Conservation (phyloP, 23 tunicate genomes). For the Pegea sp. region DNA sequence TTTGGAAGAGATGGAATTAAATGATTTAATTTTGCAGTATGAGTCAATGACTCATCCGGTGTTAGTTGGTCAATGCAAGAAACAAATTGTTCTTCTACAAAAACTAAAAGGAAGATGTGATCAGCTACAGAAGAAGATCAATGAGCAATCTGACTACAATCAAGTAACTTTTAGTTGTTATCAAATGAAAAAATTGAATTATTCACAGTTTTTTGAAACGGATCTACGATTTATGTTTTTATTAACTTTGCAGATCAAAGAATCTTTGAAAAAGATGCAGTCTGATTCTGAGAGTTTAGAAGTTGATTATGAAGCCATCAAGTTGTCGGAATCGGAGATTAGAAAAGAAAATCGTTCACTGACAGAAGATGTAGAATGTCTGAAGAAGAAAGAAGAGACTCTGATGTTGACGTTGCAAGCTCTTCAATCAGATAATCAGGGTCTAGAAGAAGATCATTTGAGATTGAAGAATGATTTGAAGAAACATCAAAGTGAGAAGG, state of each 20-base stretch:
- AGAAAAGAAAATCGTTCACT: constrained; percentile 9
- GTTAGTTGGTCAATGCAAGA: constrained; percentile 21
- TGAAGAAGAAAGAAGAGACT: constrained; percentile 58
- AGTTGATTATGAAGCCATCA: background rate
- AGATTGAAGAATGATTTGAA: background rate
- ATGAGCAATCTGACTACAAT: constrained; percentile 17
- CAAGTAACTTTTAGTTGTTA: too few species aligned
- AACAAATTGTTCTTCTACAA: constrained; percentile 64
- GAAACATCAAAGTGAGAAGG: constrained; percentile 1
- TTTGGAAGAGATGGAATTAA: too few species aligned
- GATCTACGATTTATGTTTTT: background rate
- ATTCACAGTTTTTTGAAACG: too few species aligned
- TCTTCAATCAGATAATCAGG: constrained; percentile 24
- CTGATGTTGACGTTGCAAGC: constrained; percentile 40
- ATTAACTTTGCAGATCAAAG: background rate
- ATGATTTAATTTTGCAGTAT: constrained; percentile 15
- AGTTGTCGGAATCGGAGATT: background rate
- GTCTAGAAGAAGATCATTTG: constrained; percentile 4
- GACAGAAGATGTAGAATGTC: constrained; percentile 57
- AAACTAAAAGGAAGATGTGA: constrained; percentile 63
- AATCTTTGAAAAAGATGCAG: background rate
- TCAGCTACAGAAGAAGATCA: constrained; percentile 34
- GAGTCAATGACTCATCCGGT: constrained; percentile 74
- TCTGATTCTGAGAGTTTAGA: background rate
- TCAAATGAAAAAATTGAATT: too few species aligned